Evolutionary conservation across 2,888 invertebrate species (phyloP).

Genomic region (Cerastis leucographa): DNA sequence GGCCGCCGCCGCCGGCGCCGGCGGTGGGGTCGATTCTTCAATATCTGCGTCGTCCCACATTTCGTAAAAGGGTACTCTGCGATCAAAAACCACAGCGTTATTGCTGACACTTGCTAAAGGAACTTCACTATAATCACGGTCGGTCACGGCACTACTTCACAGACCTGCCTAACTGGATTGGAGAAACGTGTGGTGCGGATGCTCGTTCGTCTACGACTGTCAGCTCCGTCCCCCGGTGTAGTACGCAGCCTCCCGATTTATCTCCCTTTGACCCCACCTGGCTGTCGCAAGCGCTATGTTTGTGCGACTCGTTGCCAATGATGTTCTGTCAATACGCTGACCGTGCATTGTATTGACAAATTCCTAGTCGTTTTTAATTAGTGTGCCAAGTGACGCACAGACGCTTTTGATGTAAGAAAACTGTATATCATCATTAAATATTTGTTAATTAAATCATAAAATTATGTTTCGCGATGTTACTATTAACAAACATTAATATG

Average conservation of each 20-base stretch:
- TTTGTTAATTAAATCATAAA: slow-evolving; percentile 58
- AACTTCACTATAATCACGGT: slow-evolving; percentile 66
- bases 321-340: slow-evolving; percentile 88
- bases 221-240: slow-evolving; percentile 76
- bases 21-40: slow-evolving; percentile 87
- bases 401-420: slow-evolving; percentile 65
- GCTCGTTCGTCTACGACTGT: slow-evolving; percentile 88
- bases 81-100: slow-evolving; percentile 80
- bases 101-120: slow-evolving; percentile 62
- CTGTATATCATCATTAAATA: slow-evolving; percentile 51
- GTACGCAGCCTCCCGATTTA: slow-evolving; percentile 87
- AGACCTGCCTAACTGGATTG: slow-evolving; percentile 87
- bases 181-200: slow-evolving; percentile 86
- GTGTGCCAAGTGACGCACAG: slow-evolving; percentile 82
- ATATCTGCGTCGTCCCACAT: slow-evolving; percentile 91
- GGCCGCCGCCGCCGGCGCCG: slow-evolving; percentile 75
- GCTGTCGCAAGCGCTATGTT: slow-evolving; percentile 84
- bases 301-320: slow-evolving; percentile 84
- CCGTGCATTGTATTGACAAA: slow-evolving; percentile 85
- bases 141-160: slow-evolving; percentile 72
- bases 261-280: slow-evolving; percentile 88
- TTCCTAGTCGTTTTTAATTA: slow-evolving; percentile 81
- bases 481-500: slow-evolving; percentile 21
- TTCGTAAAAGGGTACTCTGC: slow-evolving; percentile 82
- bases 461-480: slow-evolving; percentile 21